Conservation (phyloP, 2,888 invertebrate species). For the Harpalus rubripes region DNA sequence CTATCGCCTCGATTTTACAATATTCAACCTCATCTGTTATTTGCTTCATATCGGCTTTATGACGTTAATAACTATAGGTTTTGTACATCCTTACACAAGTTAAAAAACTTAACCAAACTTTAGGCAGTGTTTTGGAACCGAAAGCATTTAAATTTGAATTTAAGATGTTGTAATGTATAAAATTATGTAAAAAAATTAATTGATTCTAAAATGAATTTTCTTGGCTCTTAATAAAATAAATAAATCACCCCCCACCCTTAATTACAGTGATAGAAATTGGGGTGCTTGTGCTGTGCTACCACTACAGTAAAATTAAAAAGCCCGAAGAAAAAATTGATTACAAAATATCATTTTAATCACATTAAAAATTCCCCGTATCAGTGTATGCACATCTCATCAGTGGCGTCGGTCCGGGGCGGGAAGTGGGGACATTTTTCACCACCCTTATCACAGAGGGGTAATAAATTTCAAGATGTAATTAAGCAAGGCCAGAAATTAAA, state of each 20-base stretch:
- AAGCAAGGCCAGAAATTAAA: constrained; percentile 70
- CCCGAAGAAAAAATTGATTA: constrained; percentile 60
- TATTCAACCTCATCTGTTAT: too few species aligned
- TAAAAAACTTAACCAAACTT: too few species aligned
- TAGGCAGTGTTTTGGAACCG: too few species aligned
- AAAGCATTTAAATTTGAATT: too few species aligned
- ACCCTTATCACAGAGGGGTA: constrained; percentile 65
- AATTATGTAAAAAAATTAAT: neutral
- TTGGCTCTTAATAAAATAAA: constrained; percentile 17
- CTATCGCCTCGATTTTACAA: too few species aligned
- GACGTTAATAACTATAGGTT: too few species aligned
- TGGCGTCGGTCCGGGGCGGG: constrained; percentile 37
- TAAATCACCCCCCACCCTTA: constrained; percentile 1
- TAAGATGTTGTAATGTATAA: neutral
- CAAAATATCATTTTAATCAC: constrained; percentile 66
- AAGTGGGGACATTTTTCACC: constrained; percentile 63
- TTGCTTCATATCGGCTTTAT: too few species aligned
- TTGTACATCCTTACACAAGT: too few species aligned
- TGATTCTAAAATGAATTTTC: neutral
- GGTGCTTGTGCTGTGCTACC: neutral
- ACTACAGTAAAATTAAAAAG: constrained; percentile 56
- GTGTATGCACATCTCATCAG: constrained; percentile 62
- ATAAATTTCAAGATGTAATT: constrained; percentile 66
- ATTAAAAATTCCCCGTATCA: constrained; percentile 65
- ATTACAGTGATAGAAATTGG: constrained; percentile 34